Conservation (phyloP, 2,797 vertebrate genomes). For the Spea hammondii region DNA sequence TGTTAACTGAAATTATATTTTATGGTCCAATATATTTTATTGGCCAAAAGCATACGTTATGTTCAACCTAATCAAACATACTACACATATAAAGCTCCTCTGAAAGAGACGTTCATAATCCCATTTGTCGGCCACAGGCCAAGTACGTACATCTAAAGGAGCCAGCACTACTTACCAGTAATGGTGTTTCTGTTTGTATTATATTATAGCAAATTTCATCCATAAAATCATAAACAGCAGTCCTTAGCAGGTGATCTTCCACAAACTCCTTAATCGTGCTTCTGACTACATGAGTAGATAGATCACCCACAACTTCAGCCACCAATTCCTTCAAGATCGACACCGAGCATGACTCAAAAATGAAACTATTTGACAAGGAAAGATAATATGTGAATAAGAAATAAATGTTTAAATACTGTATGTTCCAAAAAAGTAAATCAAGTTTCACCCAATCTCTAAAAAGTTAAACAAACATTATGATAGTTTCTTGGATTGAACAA, state of each 20-base stretch:
- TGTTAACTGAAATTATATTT: neutral
- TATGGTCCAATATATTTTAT: neutral
- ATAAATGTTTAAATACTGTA: too few species aligned
- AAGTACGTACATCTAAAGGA: too few species aligned
- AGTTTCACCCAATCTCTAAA: too few species aligned
- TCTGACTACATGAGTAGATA: slow-evolving; percentile 22
- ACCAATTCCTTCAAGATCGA: slow-evolving; percentile 36
- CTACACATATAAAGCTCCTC: too few species aligned
- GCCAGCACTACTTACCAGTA: slow-evolving; percentile 38
- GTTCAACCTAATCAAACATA: too few species aligned
- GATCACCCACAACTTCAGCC: slow-evolving; percentile 30
- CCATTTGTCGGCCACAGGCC: too few species aligned
- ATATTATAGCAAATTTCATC: slow-evolving; percentile 41
- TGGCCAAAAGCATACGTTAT: too few species aligned
- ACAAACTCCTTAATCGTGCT: slow-evolving; percentile 36
- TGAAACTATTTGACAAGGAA: neutral
- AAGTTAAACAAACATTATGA: too few species aligned
- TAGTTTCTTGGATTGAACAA: too few species aligned
- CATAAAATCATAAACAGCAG: slow-evolving; percentile 21
- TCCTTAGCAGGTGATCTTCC: slow-evolving; percentile 25
- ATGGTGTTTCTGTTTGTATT: slow-evolving; percentile 31
- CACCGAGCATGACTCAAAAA: neutral
- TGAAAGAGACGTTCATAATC: too few species aligned
- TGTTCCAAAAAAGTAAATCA: too few species aligned
- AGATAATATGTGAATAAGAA: too few species aligned